Conservation (phyloP, 2,113 vertebrate genomes). For the Microcebus jonahi region DNA sequence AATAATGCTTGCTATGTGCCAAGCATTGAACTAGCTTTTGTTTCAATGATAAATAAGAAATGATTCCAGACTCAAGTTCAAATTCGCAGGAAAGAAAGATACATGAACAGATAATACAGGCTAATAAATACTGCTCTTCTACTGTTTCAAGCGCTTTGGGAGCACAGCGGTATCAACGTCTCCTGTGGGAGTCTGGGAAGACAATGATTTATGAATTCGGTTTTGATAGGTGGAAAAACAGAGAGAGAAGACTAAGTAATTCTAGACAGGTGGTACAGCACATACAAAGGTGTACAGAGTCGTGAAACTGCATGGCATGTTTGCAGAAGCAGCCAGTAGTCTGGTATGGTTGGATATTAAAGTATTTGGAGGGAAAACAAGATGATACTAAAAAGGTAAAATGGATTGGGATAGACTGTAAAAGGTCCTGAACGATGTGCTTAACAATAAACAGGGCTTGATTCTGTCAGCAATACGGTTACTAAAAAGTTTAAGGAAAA, state of each 20-base stretch:
- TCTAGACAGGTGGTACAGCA: not conserved
- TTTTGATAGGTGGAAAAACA: not conserved
- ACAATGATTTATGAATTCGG: not conserved
- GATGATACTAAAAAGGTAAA: not conserved
- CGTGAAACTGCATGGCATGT: not conserved
- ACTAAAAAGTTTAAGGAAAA: not conserved
- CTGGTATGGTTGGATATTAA: not conserved
- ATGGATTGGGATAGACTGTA: not conserved
- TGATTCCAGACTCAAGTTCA: constrained; percentile 19
- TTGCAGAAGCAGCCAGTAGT: not conserved
- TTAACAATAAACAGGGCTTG: not conserved
- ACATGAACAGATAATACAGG: constrained; percentile 11
- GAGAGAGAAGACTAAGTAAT: not conserved
- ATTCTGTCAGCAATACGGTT: not conserved
- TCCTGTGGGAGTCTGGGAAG: not conserved
- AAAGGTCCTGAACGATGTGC: not conserved
- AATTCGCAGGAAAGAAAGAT: not conserved
- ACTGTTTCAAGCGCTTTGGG: not conserved
- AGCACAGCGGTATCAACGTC: not conserved
- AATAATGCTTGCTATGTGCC: not conserved
- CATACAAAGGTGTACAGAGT: not conserved
- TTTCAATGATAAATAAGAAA: constrained; percentile 4
- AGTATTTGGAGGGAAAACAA: not conserved
- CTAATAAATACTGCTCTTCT: constrained; percentile 18
- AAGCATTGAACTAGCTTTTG: not conserved